A percentile compares a stretch with the other conserved stretches of the same genome.
Conservation (phyloP, 2,797 vertebrate genomes). For the Clamator glandarius region DNA sequence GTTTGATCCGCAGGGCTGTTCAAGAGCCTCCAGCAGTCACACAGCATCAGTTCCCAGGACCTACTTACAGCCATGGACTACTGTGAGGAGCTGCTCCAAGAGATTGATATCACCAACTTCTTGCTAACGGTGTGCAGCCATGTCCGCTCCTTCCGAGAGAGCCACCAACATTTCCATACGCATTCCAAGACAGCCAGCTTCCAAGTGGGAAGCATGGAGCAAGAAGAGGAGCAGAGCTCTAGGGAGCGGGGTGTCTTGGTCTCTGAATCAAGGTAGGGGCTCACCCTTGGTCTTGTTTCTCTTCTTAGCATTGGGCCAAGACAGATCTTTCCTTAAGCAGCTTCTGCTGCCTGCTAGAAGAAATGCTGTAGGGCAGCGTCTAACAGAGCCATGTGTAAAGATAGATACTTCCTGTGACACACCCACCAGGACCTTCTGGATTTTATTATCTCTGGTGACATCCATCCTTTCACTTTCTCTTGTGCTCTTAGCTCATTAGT, state of each 20-base stretch:
- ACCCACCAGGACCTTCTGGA: not conserved
- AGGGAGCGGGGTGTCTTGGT: conserved; percentile 72
- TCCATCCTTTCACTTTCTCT: not conserved
- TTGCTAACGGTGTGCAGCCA: conserved; percentile 93
- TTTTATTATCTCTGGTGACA: not conserved
- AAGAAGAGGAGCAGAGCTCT: conserved; percentile 77
- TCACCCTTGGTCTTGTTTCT: not conserved
- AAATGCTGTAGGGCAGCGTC: not conserved
- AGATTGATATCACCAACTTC: conserved; percentile 94
- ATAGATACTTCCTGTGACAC: not conserved
- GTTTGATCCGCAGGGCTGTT: conserved; percentile 84
- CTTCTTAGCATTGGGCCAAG: not conserved
- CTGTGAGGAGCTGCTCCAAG: conserved; percentile 96
- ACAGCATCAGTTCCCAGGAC: conserved; percentile 89
- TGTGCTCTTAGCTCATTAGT: not conserved
- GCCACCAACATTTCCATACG: conserved; percentile 37
- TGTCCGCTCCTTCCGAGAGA: conserved; percentile 82
- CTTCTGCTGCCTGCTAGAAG: not conserved
- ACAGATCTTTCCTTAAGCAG: not conserved
- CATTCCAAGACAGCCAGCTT: conserved; percentile 76
- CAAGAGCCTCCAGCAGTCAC: conserved; percentile 91
- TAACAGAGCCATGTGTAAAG: not conserved
- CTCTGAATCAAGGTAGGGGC: conserved; percentile 85
- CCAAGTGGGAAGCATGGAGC: conserved; percentile 81
- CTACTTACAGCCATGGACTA: conserved; percentile 93